A percentile compares a stretch with the other conserved stretches of the same genome.
Conservation (phyloP, 2,888 invertebrate genomes). For the Harpalus rufipes region DNA sequence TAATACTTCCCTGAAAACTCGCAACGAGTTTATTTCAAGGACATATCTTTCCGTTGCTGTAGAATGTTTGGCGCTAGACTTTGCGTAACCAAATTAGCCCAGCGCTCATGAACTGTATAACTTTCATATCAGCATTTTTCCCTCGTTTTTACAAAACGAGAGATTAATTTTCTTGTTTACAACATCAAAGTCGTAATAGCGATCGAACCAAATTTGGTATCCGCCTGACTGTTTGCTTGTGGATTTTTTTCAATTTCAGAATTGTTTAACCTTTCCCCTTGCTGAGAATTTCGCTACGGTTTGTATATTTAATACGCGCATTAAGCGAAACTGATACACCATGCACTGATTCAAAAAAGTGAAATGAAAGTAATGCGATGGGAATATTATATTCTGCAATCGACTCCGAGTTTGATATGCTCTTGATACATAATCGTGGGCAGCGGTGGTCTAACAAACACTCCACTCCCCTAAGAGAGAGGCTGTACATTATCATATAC, state of each 20-base stretch:
- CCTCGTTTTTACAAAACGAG: conserved; percentile 38
- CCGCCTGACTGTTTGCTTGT: conserved; percentile 23
- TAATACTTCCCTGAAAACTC: too few relatives aligned
- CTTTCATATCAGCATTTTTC: conserved; percentile 47
- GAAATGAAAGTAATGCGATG: not conserved
- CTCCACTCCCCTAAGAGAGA: not conserved
- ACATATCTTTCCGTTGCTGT: conserved; percentile 20
- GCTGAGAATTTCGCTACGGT: conserved; percentile 6
- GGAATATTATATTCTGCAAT: conserved; percentile 3
- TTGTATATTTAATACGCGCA: conserved; percentile 12
- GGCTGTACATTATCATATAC: not conserved
- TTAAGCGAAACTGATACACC: conserved; percentile 6
- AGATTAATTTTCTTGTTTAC: conserved; percentile 49
- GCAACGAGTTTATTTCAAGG: conserved; percentile 37
- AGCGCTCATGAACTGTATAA: conserved; percentile 26
- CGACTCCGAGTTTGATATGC: not conserved
- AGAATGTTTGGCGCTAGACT: conserved; percentile 18
- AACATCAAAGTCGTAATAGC: conserved; percentile 40
- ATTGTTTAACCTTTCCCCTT: conserved; percentile 41
- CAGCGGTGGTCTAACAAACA: not conserved
- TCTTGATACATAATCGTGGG: not conserved
- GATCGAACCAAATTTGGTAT: conserved; percentile 46
- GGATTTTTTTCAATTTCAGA: conserved; percentile 30
- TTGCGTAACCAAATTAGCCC: conserved; percentile 42
- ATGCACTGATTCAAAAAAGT: not conserved